Evolutionary conservation across 2,797 vertebrate genomes (phyloP).

Genomic region (Pseudochirops cupreus): DNA sequence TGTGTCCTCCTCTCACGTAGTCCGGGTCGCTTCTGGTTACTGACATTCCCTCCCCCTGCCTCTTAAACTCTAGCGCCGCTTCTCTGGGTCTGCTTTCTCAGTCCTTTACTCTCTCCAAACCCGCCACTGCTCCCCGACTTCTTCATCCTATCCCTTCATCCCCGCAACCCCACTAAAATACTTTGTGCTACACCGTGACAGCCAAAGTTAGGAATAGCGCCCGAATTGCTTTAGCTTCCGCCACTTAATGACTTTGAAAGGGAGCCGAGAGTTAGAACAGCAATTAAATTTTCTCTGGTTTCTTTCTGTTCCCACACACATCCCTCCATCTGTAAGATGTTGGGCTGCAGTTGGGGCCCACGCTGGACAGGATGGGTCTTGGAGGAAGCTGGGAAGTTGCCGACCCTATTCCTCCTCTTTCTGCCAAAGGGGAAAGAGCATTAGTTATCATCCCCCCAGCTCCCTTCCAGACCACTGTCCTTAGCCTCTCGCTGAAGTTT

Average conservation of each 20-base stretch:
- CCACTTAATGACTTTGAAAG: background rate
- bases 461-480: background rate
- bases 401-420: background rate
- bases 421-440: too few species aligned
- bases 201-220: background rate
- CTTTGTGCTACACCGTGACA: background rate
- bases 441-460: background rate
- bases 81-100: background rate
- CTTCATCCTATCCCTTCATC: conserved; percentile 8
- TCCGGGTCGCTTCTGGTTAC: background rate
- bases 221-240: background rate
- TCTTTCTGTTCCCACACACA: background rate
- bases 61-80: background rate
- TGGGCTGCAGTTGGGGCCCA: background rate
- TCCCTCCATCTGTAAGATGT: background rate
- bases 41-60: background rate
- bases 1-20: background rate
- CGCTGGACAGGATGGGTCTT: background rate
- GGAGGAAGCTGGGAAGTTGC: background rate
- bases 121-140: background rate
- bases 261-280: background rate
- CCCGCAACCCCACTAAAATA: background rate
- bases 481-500: background rate
- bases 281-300: background rate
- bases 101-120: background rate